phyloP scores from a whole-genome alignment of 2,797 vertebrate species.

The Hypotaenidia okinawae region DNA sequence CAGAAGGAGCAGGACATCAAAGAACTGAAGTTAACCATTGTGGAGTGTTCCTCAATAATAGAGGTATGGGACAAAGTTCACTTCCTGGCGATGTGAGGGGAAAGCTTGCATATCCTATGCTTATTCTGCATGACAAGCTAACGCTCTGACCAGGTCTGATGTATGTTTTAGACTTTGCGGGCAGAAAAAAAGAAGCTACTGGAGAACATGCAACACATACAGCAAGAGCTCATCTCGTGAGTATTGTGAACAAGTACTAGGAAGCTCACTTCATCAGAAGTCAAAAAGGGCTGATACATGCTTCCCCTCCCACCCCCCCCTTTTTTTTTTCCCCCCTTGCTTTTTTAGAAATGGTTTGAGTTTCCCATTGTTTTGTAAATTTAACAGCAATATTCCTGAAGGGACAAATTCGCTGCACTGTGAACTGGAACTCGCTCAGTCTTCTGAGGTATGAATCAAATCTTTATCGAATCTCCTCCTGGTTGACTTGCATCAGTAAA shows the following conservation, averaged over 20 bases:
- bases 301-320: too few relatives aligned
- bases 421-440: conserved; percentile 88
- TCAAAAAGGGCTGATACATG: not conserved
- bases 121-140: not conserved
- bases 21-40: conserved; percentile 83
- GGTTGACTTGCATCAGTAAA: not conserved
- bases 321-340: not conserved
- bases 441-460: conserved; percentile 81
- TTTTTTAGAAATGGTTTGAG: conserved; percentile 67
- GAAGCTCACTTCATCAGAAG: not conserved
- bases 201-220: conserved; percentile 83
- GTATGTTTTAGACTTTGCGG: conserved; percentile 80
- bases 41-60: conserved; percentile 84
- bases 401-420: conserved; percentile 78
- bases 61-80: conserved; percentile 78
- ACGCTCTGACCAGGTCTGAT: not conserved
- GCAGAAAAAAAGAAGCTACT: conserved; percentile 86
- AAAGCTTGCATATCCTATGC: not conserved
- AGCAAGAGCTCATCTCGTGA: conserved; percentile 86
- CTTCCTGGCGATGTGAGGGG: not conserved
- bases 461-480: not conserved
- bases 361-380: conserved; percentile 77
- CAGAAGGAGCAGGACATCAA: conserved; percentile 85
- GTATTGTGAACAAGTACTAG: conserved; percentile 32
- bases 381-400: conserved; percentile 77